Conservation (phyloP, 2,888 invertebrate genomes). For the Abrostola tripartita region DNA sequence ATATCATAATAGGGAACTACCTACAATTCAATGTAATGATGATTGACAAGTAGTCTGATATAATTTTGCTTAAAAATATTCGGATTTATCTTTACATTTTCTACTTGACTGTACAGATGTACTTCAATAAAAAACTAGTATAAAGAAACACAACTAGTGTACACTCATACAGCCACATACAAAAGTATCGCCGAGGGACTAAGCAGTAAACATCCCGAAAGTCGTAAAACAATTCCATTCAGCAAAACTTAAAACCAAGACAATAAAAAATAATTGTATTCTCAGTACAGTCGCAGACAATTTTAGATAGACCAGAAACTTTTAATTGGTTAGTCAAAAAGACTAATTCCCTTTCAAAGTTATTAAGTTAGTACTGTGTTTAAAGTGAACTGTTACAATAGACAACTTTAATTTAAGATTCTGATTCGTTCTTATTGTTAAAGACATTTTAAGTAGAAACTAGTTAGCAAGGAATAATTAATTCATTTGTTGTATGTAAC, state of each 20-base stretch:
- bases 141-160: slow-evolving; percentile 6
- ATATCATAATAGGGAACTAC: too few species aligned
- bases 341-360: slow-evolving; percentile 10
- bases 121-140: slow-evolving; percentile 1
- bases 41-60: too few species aligned
- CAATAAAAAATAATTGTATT: slow-evolving; percentile 47
- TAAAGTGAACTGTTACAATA: slow-evolving; percentile 10
- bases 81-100: background rate
- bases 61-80: background rate
- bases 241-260: slow-evolving; percentile 30
- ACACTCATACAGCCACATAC: slow-evolving; percentile 17
- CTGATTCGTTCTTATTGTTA: background rate
- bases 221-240: slow-evolving; percentile 48
- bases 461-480: slow-evolving; percentile 4
- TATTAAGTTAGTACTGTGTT: slow-evolving; percentile 10
- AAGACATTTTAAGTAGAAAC: slow-evolving; percentile 16
- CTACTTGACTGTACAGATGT: background rate
- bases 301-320: slow-evolving; percentile 46
- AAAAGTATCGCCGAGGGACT: slow-evolving; percentile 41
- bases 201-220: slow-evolving; percentile 41
- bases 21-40: too few species aligned
- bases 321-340: slow-evolving; percentile 55
- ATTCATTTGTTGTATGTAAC: background rate
- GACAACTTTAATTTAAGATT: background rate
- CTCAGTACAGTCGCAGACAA: slow-evolving; percentile 23